Percentiles rank a stretch among this genome's conserved stretches.
Conservation (phyloP, 2,113 vertebrate genomes). For the Actenoides lindsayi region DNA sequence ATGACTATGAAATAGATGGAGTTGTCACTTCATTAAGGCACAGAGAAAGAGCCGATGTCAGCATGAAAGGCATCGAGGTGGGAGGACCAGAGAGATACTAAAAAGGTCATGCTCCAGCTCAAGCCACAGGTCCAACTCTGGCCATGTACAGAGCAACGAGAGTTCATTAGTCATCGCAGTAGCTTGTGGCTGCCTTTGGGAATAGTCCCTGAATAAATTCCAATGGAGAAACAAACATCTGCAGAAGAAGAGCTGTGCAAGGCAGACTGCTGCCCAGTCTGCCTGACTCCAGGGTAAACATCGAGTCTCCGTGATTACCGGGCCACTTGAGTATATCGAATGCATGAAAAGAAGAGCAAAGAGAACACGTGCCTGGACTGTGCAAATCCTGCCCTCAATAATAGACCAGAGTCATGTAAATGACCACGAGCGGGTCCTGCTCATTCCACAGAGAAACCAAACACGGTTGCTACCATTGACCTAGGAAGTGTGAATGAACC, state of each 20-base stretch:
- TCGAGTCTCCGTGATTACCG: neutral
- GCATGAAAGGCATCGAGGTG: neutral
- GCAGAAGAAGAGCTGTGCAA: neutral
- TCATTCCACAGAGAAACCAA: neutral
- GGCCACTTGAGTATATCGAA: neutral
- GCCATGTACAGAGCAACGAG: neutral
- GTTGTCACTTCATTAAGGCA: constrained; percentile 26
- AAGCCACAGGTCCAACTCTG: neutral
- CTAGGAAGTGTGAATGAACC: constrained; percentile 66
- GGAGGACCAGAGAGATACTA: neutral
- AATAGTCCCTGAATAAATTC: neutral
- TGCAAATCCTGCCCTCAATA: neutral
- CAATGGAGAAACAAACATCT: neutral
- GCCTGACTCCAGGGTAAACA: neutral
- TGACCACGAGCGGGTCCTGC: neutral
- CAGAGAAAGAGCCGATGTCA: neutral
- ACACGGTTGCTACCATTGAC: constrained; percentile 8
- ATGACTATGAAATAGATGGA: neutral
- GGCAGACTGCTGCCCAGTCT: neutral
- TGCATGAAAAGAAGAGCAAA: neutral
- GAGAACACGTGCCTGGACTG: neutral
- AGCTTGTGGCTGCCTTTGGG: neutral
- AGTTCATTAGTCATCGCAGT: neutral
- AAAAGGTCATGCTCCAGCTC: neutral
- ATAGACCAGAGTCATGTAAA: neutral